phyloP scores from a whole-genome alignment of 2,113 vertebrate genomes.

The Lepus americanus region DNA sequence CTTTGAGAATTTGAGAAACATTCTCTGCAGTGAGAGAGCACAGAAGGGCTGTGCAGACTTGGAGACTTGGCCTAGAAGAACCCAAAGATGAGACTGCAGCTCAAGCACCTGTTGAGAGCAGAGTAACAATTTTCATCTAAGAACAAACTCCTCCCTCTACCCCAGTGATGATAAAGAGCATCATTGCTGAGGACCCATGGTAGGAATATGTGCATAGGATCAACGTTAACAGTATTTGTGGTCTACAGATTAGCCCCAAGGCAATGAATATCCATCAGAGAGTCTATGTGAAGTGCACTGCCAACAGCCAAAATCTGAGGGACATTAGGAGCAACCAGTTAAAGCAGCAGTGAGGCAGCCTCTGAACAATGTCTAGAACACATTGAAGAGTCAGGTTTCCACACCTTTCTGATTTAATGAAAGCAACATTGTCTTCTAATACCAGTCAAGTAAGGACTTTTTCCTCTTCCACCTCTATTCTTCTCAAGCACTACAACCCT shows the following conservation, averaged over 20 bases:
- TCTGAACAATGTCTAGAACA: neutral
- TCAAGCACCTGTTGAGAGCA: neutral
- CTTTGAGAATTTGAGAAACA: neutral
- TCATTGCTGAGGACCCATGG: neutral
- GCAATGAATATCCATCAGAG: neutral
- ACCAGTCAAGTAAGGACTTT: neutral
- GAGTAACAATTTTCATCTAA: neutral
- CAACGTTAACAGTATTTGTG: neutral
- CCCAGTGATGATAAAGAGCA: neutral
- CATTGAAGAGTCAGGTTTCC: neutral
- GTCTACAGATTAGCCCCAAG: neutral
- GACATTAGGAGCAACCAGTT: neutral
- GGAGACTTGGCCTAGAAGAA: neutral
- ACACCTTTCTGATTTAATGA: neutral
- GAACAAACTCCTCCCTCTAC: too few relatives aligned
- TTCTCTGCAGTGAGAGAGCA: neutral
- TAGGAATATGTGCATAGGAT: neutral
- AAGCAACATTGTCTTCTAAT: neutral
- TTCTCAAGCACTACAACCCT: neutral
- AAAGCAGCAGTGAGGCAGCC: rapidly evolving
- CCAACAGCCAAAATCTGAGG: neutral
- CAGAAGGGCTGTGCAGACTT: neutral
- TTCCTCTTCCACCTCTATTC: neutral
- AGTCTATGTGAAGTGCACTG: neutral
- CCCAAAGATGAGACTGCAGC: neutral